A percentile compares a stretch with the other conserved stretches of the same genome.
Conservation (phyloP, 2,888 invertebrate genomes). For the Stenoptilia bipunctidactyla region DNA sequence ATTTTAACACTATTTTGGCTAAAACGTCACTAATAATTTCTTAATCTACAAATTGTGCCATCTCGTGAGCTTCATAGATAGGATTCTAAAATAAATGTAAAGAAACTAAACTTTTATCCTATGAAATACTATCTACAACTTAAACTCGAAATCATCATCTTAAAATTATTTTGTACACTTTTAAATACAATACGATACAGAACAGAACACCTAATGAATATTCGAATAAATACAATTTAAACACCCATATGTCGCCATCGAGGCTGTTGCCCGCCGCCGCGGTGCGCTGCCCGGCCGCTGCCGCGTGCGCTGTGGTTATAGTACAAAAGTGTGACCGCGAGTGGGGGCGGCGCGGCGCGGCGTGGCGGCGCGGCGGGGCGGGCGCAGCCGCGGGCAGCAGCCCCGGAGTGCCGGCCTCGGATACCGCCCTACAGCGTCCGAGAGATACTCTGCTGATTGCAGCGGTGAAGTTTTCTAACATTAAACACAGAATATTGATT, state of each 20-base stretch:
- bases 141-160: slow-evolving; percentile 35
- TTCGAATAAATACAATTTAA: slow-evolving; percentile 31
- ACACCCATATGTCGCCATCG: slow-evolving; percentile 3
- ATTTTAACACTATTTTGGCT: slow-evolving; percentile 63
- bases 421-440: slow-evolving; percentile 4
- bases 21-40: slow-evolving; percentile 60
- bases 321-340: background rate
- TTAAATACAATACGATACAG: slow-evolving; percentile 23
- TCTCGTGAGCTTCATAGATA: slow-evolving; percentile 36
- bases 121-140: slow-evolving; percentile 44
- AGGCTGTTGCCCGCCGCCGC: background rate
- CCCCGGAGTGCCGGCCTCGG: no score
- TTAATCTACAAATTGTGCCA: slow-evolving; percentile 61
- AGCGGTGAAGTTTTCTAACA: slow-evolving; percentile 54
- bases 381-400: slow-evolving; percentile 1
- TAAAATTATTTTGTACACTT: slow-evolving; percentile 60
- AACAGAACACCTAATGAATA: slow-evolving; percentile 41
- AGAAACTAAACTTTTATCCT: slow-evolving; percentile 17
- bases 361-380: slow-evolving; percentile 4
- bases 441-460: slow-evolving; percentile 28
- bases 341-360: no score
- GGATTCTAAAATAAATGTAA: slow-evolving; percentile 16
- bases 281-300: background rate
- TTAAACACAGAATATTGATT: slow-evolving; percentile 70
- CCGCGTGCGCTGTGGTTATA: background rate